phyloP scores from a whole-genome alignment of 1,140 invertebrate species.

The Lepidurus packardi region DNA sequence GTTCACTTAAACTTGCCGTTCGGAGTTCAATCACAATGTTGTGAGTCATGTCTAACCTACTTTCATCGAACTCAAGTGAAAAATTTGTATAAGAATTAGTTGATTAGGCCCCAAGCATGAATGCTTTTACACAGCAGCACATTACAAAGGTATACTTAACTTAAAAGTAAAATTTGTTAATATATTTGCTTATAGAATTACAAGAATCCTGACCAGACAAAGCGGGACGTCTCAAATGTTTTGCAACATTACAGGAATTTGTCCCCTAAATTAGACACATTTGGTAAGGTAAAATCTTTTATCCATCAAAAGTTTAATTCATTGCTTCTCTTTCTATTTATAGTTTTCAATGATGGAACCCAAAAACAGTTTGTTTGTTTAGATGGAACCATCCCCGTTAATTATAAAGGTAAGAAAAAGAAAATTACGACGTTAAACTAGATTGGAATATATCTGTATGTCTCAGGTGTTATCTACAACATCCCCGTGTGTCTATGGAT shows the following conservation, averaged over 20 bases:
- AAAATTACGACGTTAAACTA: conserved; percentile 4
- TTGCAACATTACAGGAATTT: conserved; percentile 67
- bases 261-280: conserved; percentile 55
- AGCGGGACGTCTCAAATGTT: conserved; percentile 63
- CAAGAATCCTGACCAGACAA: conserved; percentile 62
- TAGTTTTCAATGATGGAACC: conserved; percentile 86
- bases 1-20: not conserved
- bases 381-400: conserved; percentile 86
- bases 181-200: conserved; percentile 32
- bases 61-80: not conserved
- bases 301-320: conserved; percentile 14
- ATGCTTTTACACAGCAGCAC: conserved; percentile 3
- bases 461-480: conserved; percentile 74
- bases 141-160: not conserved
- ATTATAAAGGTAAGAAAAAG: conserved; percentile 67
- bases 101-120: not conserved
- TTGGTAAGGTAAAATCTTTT: conserved; percentile 50
- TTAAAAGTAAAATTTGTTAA: not conserved
- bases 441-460: conserved; percentile 34
- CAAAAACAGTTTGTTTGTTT: conserved; percentile 75
- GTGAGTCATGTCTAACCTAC: not conserved
- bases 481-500: conserved; percentile 96
- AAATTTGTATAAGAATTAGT: not conserved
- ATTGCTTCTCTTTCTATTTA: conserved; percentile 36
- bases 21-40: not conserved